Evolutionary conservation across 2,797 vertebrate species (phyloP).

Genomic region (Poecilia gillii): DNA sequence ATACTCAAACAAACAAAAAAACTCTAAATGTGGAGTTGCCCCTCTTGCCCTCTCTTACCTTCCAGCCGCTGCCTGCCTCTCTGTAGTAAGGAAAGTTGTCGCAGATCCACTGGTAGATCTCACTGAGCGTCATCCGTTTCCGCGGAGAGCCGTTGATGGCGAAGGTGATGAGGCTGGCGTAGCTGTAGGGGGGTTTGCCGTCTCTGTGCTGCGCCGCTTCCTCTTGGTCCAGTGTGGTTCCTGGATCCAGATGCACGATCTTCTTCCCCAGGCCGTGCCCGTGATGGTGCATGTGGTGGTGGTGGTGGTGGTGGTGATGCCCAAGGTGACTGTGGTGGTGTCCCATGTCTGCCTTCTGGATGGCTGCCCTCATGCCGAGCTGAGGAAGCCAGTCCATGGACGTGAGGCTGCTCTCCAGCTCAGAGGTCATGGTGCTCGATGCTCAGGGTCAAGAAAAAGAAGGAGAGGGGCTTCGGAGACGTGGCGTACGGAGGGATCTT

Average conservation of each 20-base stretch:
- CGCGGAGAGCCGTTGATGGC: slow-evolving; percentile 89
- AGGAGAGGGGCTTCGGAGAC: slow-evolving; percentile 40
- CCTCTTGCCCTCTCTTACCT: slow-evolving; percentile 74
- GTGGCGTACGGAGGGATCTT: slow-evolving; percentile 47
- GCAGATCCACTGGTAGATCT: slow-evolving; percentile 93
- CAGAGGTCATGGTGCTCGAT: slow-evolving; percentile 82
- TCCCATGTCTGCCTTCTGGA: slow-evolving; percentile 81
- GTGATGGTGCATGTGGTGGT: slow-evolving; percentile 70
- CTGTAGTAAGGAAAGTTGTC: slow-evolving; percentile 91
- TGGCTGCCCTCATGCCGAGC: slow-evolving; percentile 86
- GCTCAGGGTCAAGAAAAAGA: slow-evolving; percentile 30
- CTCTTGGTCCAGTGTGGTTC: slow-evolving; percentile 87
- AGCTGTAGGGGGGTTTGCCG: slow-evolving; percentile 91
- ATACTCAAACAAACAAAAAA: background rate
- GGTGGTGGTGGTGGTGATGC: slow-evolving; percentile 70
- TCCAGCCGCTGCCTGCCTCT: slow-evolving; percentile 90
- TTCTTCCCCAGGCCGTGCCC: slow-evolving; percentile 81
- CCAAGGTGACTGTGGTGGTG: slow-evolving; percentile 76
- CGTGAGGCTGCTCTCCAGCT: slow-evolving; percentile 90
- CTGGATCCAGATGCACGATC: slow-evolving; percentile 80
- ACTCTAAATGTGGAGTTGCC: background rate
- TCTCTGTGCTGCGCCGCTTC: slow-evolving; percentile 87
- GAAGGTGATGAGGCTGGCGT: slow-evolving; percentile 90
- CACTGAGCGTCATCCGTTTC: slow-evolving; percentile 90
- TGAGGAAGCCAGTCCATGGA: slow-evolving; percentile 92